phyloP scores from a whole-genome alignment of 1,140 invertebrate species.

The Drosophila melanogaster region DNA sequence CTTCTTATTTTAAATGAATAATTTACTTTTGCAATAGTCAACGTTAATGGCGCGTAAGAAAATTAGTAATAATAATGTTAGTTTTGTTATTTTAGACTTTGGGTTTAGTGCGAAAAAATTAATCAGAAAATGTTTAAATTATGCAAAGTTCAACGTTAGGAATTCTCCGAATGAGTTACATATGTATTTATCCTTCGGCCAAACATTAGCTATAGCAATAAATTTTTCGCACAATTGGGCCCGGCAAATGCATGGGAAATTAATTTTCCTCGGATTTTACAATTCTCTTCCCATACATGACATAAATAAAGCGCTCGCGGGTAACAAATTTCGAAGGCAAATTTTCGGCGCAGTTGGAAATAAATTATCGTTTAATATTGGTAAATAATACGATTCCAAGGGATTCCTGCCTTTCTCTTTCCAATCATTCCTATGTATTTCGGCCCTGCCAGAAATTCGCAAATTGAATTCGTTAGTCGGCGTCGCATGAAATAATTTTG shows the following conservation, averaged over 20 bases:
- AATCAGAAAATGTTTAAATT: slow-evolving; percentile 64
- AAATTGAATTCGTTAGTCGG: slow-evolving; percentile 76
- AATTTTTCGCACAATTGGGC: slow-evolving; percentile 76
- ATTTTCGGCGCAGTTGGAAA: slow-evolving; percentile 59
- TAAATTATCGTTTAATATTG: slow-evolving; percentile 82
- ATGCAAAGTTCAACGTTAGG: slow-evolving; percentile 47
- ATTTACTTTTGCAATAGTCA: slow-evolving; percentile 5
- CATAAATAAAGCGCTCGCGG: slow-evolving; percentile 72
- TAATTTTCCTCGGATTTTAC: slow-evolving; percentile 79
- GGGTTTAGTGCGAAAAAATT: slow-evolving; percentile 40
- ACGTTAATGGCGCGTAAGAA: not conserved
- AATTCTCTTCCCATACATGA: slow-evolving; percentile 23
- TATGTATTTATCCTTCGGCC: slow-evolving; percentile 63
- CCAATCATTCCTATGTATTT: slow-evolving; percentile 21
- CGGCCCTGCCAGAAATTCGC: slow-evolving; percentile 17
- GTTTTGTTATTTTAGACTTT: not conserved
- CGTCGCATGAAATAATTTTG: slow-evolving; percentile 49
- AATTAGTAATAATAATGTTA: slow-evolving; percentile 27
- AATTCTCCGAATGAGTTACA: slow-evolving; percentile 20
- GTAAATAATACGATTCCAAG: slow-evolving; percentile 68
- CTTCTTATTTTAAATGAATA: slow-evolving; percentile 2
- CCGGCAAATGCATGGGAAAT: slow-evolving; percentile 74
- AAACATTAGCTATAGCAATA: slow-evolving; percentile 76
- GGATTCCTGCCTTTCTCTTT: slow-evolving; percentile 20
- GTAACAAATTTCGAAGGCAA: slow-evolving; percentile 72